Conservation (phyloP, 2,888 invertebrate genomes). For the Fragum whitleyi region DNA sequence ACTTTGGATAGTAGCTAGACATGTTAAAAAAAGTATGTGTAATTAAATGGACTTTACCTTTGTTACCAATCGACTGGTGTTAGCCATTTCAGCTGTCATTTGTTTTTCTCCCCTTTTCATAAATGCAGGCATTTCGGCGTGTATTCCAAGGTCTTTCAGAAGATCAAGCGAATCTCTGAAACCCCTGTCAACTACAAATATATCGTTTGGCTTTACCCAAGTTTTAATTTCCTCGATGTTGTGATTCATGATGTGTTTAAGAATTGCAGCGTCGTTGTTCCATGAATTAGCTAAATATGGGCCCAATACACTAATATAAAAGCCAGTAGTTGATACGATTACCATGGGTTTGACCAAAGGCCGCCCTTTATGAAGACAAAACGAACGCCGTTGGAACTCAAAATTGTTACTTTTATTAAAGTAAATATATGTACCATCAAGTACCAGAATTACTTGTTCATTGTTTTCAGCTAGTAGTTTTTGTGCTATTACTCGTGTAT, state of each 20-base stretch:
- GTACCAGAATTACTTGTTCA: conserved; percentile 40
- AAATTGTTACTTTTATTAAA: conserved; percentile 58
- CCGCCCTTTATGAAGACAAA: conserved; percentile 54
- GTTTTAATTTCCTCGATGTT: conserved; percentile 53
- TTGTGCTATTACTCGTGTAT: conserved; percentile 50
- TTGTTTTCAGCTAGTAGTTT: conserved; percentile 33
- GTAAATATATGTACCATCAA: conserved; percentile 64
- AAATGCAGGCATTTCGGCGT: conserved; percentile 9
- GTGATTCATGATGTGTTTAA: conserved; percentile 55
- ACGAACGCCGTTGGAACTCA: conserved; percentile 47
- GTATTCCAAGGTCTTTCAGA: not conserved
- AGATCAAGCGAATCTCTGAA: conserved; percentile 46
- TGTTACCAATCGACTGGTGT: conserved; percentile 26
- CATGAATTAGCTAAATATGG: conserved; percentile 56
- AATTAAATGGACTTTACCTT: conserved; percentile 26
- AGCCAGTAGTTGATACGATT: conserved; percentile 52
- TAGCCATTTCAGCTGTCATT: conserved; percentile 25
- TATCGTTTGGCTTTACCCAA: conserved; percentile 46
- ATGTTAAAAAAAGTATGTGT: too few relatives aligned
- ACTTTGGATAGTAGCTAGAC: too few relatives aligned
- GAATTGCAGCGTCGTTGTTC: conserved; percentile 58
- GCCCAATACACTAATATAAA: conserved; percentile 49
- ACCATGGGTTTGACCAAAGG: conserved; percentile 61
- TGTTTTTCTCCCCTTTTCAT: conserved; percentile 1
- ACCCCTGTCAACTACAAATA: conserved; percentile 57